Conservation (phyloP, 1,140 invertebrate genomes). For the Drosophila micromelanica region DNA sequence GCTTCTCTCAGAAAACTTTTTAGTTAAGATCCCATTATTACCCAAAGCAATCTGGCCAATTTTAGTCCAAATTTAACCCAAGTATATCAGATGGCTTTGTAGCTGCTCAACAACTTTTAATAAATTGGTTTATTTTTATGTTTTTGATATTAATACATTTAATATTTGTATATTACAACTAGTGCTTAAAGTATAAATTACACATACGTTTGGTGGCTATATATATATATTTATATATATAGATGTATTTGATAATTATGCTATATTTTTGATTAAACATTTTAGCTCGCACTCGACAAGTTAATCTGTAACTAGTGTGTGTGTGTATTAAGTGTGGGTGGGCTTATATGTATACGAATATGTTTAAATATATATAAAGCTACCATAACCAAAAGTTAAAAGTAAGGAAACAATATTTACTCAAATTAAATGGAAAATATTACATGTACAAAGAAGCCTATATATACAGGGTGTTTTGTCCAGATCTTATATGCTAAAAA, state of each 20-base stretch:
- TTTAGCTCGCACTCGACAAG: constrained; percentile 42
- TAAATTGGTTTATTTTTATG: constrained; percentile 40
- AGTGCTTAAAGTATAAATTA: constrained; percentile 39
- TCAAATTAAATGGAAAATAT: constrained; percentile 23
- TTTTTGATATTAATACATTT: constrained; percentile 16
- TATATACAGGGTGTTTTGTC: constrained; percentile 53
- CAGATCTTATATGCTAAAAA: constrained; percentile 25
- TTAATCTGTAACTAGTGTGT: constrained; percentile 31
- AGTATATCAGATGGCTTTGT: constrained; percentile 20
- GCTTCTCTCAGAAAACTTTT: too few species aligned
- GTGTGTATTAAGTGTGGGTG: constrained; percentile 17
- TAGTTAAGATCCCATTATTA: too few species aligned
- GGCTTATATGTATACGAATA: constrained; percentile 3
- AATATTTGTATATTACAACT: constrained; percentile 40
- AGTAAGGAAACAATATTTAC: constrained; percentile 29
- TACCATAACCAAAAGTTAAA: constrained; percentile 67
- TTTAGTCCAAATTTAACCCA: neutral
- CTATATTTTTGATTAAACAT: constrained; percentile 71
- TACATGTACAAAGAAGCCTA: constrained; percentile 62
- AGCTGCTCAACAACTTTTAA: constrained; percentile 52
- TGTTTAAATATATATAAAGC: constrained; percentile 40
- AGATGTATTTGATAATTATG: constrained; percentile 67
- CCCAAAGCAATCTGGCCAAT: too few species aligned
- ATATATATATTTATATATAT: constrained; percentile 45
- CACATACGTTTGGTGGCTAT: constrained; percentile 47